Conservation (phyloP, 2,797 vertebrate species). For the Cossypha caffra region DNA sequence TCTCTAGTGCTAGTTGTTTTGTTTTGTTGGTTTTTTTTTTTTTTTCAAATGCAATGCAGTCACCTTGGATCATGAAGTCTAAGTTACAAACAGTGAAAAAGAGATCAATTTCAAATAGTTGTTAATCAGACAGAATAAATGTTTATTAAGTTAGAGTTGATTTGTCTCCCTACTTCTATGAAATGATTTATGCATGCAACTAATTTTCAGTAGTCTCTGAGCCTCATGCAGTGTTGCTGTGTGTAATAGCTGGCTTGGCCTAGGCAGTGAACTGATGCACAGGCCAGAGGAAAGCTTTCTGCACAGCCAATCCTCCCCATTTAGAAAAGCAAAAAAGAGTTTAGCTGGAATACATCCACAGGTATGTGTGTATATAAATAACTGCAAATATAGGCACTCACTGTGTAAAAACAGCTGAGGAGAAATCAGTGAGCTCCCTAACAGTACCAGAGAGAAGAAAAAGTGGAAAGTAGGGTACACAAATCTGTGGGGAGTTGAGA, state of each 20-base stretch:
- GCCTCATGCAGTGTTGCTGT: fast-evolving
- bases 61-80: not conserved
- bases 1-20: not conserved
- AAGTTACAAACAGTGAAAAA: not conserved
- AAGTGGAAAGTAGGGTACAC: not conserved
- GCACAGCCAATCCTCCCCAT: fast-evolving
- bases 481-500: not conserved
- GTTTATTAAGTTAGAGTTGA: not conserved
- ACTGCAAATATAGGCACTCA: not conserved
- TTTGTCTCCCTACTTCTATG: not conserved
- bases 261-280: not conserved
- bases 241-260: not conserved
- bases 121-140: not conserved
- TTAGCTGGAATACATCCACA: not conserved
- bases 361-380: not conserved
- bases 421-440: not conserved
- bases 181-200: fast-evolving
- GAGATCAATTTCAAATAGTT: not conserved
- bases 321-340: not conserved
- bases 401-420: not conserved
- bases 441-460: not conserved
- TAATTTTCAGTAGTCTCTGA: not conserved
- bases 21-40: no score
- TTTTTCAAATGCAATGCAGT: not conserved
- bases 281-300: not conserved